These are phyloP conservation scores for Mamestra brassicae DNA, from an alignment of 2,888 invertebrate species.

Conservation along the genomic window DNA sequence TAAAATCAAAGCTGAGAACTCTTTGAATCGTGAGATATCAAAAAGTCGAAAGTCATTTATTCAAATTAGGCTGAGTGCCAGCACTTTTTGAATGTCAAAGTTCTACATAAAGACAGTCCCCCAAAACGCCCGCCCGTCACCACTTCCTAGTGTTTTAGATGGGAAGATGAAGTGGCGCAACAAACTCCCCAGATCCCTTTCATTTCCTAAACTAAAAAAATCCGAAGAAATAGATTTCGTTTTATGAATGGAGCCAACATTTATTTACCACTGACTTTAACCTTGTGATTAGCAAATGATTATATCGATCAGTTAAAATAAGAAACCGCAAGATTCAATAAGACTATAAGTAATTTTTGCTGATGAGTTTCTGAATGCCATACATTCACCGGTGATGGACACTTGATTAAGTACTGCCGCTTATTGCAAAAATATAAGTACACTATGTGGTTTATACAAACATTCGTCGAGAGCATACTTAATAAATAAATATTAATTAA, in stretches of 20 bases:
- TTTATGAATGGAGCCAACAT: background rate
- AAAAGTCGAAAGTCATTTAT: too few relatives aligned
- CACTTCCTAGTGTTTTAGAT: too few relatives aligned
- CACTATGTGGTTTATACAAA: background rate
- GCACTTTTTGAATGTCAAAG: too few relatives aligned
- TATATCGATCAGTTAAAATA: constrained; percentile 2
- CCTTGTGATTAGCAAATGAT: constrained; percentile 19
- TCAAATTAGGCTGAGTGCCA: too few relatives aligned
- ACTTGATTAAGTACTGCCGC: constrained; percentile 2
- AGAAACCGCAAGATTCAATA: constrained; percentile 6
- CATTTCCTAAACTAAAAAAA: background rate
- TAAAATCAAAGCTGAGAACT: too few relatives aligned
- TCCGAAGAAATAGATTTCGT: background rate
- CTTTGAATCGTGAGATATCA: background rate
- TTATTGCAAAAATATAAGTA: constrained; percentile 4
- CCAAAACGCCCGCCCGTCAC: too few relatives aligned
- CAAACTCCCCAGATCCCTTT: too few relatives aligned
- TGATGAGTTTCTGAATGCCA: constrained; percentile 9
- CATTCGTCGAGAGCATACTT: background rate
- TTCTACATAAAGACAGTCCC: too few relatives aligned
- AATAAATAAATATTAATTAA: constrained; percentile 6
- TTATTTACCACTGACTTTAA: background rate
- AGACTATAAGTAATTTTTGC: background rate
- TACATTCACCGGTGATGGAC: background rate
- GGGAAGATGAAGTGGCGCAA: too few relatives aligned